Conservation (phyloP, 2,797 vertebrate species). For the Acanthornis magna region DNA sequence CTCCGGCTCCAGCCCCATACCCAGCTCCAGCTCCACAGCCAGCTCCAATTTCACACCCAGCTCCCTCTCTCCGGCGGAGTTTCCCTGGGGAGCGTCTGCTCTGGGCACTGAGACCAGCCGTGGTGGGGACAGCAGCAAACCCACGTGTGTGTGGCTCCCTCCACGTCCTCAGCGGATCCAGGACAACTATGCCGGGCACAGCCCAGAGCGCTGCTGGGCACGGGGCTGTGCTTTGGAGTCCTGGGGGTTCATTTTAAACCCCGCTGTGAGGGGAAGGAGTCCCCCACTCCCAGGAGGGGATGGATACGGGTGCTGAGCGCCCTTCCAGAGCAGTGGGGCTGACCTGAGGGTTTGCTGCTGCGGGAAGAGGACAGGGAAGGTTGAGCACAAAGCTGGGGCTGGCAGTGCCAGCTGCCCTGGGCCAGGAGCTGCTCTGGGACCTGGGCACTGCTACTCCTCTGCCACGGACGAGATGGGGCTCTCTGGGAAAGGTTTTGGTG, state of each 20-base stretch:
- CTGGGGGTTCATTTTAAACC: background rate
- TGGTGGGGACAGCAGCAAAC: background rate
- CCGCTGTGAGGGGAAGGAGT: accelerated
- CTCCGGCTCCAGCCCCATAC: no score
- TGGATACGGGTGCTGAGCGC: accelerated
- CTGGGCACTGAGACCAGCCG: background rate
- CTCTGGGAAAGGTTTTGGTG: no score
- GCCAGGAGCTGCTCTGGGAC: background rate
- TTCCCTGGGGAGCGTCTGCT: background rate
- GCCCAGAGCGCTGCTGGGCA: background rate
- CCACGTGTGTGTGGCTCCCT: accelerated
- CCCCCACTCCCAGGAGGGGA: background rate
- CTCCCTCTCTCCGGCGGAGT: background rate
- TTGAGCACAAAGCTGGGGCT: background rate
- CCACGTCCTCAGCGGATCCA: accelerated
- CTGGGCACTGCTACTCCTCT: background rate
- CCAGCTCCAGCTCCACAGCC: no score
- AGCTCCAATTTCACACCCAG: no score
- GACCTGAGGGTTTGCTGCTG: background rate
- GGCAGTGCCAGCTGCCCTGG: background rate
- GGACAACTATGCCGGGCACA: accelerated
- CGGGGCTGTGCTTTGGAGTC: accelerated
- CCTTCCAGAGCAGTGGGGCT: background rate
- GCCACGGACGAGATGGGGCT: accelerated
- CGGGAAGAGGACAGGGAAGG: background rate